Conservation (phyloP, 2,888 invertebrate species). For the Portevinia maculata region DNA sequence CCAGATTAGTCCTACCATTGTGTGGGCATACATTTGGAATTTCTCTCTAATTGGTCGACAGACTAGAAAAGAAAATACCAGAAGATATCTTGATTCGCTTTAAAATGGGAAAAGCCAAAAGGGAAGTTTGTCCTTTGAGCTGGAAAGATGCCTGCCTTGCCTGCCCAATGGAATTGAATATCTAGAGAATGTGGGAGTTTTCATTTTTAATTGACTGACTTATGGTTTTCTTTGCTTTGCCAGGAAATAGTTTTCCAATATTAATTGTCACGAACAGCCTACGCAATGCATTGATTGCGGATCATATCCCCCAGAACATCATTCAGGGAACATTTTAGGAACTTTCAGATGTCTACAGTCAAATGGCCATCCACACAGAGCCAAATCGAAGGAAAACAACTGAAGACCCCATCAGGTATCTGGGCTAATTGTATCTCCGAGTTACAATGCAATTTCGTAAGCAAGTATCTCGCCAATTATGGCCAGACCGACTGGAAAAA, state of each 20-base stretch:
- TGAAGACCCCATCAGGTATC: slow-evolving; percentile 6
- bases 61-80: slow-evolving; percentile 26
- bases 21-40: slow-evolving; percentile 38
- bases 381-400: background rate
- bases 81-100: slow-evolving; percentile 41
- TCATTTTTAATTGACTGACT: slow-evolving; percentile 54
- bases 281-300: background rate
- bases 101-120: background rate
- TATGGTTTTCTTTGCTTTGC: slow-evolving; percentile 5
- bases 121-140: slow-evolving; percentile 24
- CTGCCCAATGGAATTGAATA: slow-evolving; percentile 14
- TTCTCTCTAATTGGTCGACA: slow-evolving; percentile 42
- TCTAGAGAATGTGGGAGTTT: slow-evolving; percentile 41
- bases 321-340: background rate
- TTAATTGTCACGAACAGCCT: slow-evolving; percentile 9
- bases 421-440: slow-evolving; percentile 16
- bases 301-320: background rate
- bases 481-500: background rate
- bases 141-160: slow-evolving; percentile 17
- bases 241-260: background rate
- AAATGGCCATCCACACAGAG: background rate
- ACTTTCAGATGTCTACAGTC: slow-evolving; percentile 11
- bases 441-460: slow-evolving; percentile 5
- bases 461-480: slow-evolving; percentile 13
- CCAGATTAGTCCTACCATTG: slow-evolving; percentile 17